Evolutionary conservation across 2,113 vertebrate species (phyloP), one percentile per base, ranked within the genome.

Genomic region (Ploceus nigricollis): DNA sequence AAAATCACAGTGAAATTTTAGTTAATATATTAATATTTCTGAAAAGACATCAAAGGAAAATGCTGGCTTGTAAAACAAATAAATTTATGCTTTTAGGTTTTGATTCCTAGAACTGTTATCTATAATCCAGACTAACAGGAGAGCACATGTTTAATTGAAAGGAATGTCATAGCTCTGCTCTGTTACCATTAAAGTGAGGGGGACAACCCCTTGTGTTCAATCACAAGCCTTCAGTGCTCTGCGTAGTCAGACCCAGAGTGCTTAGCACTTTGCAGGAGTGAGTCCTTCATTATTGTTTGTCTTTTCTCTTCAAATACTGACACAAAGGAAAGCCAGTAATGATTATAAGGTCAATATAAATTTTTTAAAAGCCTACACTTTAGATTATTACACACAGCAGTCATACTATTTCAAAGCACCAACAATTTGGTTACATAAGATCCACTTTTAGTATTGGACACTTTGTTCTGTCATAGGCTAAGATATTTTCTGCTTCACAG

Each of bases 401-500:
- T 39, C 35, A 12, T 27, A 12, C 4, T 48, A 28, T 68, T 87
- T 87, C 0, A 3, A 37, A 77, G 15, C 14, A 70, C 37, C 19
- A 86, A 66, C 3, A 54, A 12, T 65, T 53, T 57, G 27, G n/a
- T 35, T 88, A 35, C 20, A 15, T 24, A 31, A 84, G 15, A 84
- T 13, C 5, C 10, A 33, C 33, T 75, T 78, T n/a, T 27, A 68
- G 24, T 31, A 57, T 20, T 76, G 14, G 9, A 7, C 6, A 82
- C 21, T 60, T 75, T 0, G 2, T 85, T 94, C 83, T 87, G 21
- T 57, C 57, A 42, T 40, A 48, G 60, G 5, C 40, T 76, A 68
- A 73, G n/a, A 16, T 60, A 64, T 68, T 70, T 82, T 82, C 57
- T 85, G 56, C 40, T 93, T 91, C 73, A 79, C 89, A 95, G 44